Conservation (phyloP, 2,113 vertebrate genomes). For the Tachysurus vachellii region DNA sequence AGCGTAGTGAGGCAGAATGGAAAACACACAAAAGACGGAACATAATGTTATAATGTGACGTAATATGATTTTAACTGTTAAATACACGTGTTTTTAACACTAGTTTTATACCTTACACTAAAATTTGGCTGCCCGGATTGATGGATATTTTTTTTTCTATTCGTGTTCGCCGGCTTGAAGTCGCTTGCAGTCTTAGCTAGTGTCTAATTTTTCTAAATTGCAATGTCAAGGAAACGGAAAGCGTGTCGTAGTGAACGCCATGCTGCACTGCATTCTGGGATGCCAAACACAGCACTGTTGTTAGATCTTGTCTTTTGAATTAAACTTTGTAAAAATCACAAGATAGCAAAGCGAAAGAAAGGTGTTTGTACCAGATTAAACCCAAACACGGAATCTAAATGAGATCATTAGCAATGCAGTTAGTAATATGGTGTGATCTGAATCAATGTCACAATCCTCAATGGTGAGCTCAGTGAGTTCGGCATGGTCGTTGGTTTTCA, state of each 20-base stretch:
- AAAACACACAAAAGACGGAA: constrained; percentile 2
- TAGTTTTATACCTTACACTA: neutral
- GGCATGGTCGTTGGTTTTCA: too few relatives aligned
- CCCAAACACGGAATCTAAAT: neutral
- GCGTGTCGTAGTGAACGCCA: neutral
- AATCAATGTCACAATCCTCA: neutral
- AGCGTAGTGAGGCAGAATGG: constrained; percentile 10
- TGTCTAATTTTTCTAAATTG: neutral
- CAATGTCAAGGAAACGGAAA: neutral
- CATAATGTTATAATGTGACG: neutral
- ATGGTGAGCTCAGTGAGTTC: too few relatives aligned
- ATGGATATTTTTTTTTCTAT: neutral
- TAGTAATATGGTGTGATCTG: neutral
- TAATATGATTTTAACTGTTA: neutral
- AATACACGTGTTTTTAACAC: neutral
- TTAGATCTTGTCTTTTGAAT: neutral
- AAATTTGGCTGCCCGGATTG: neutral
- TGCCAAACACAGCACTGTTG: neutral
- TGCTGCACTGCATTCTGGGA: constrained; percentile 1
- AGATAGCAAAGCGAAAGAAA: neutral
- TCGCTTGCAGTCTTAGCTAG: neutral
- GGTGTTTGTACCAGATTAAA: neutral
- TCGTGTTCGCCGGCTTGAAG: neutral
- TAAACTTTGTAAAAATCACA: neutral
- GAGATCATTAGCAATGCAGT: neutral